Evolutionary conservation across 2,888 invertebrate genomes (phyloP), one percentile per base, ranked within the genome.

Genomic region (Netelia melanura): DNA sequence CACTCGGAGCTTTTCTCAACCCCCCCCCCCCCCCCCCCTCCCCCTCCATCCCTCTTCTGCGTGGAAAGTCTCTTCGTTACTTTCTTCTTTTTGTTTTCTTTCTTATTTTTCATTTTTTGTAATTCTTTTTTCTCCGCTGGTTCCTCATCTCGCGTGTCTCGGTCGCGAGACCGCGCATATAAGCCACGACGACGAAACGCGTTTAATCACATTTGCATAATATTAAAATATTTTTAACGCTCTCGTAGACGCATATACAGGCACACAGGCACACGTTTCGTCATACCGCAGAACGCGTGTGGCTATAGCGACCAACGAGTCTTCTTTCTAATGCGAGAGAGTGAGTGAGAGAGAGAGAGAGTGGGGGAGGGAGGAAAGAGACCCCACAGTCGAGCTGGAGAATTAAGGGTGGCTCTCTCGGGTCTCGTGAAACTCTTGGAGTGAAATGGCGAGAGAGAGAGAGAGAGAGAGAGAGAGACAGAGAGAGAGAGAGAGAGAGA

Each of bases 181-280:
- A 72, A 76, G 76, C 80, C 76, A 72, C 80, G 44, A 54, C 71
- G 80, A 86, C 68, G 79, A 89, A 88, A 88, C 87, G 88, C 85
- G 88, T 87, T 91, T 92, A 92, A 90, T 89, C 89, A 89, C 89
- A 92, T 93, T 92, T 92, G 91, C 92, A 93, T 92, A 92, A 92
- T 92, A 92, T 92, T 91, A 90, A 91, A 91, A 91, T 92, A 92
- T 91, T 91, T 91, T 91, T 92, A 81, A 81, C 43, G 65, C 54
- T 71, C 71, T 65, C 64, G 25, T 9, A 56, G 79, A 67, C 77
- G 77, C 83, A 74, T 81, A 85, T 87, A 81, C 30, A 81, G 68
- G 44, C 70, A 21, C 44, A 23, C 88, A 48, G 48, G n/a, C 77
- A 44, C 25, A 43, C 71, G 23, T 2, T 71, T 58, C 21, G 11